Conservation (phyloP, 2,113 vertebrate genomes). For the Pycnonotus jocosus region DNA sequence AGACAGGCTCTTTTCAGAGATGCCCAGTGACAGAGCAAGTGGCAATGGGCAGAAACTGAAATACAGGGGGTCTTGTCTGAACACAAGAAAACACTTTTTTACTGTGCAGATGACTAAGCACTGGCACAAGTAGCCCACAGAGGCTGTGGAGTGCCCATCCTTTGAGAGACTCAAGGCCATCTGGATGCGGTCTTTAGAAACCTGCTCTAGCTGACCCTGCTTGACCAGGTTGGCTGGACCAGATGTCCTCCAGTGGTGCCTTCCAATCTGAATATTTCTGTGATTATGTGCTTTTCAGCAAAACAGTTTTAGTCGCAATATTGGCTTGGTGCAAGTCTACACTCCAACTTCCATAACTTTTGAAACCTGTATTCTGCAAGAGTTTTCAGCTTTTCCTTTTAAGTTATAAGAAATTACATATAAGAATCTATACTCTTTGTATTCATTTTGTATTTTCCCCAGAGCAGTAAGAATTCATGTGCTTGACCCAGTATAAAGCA, state of each 20-base stretch:
- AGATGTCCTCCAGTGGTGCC: background rate
- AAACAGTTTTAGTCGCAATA: background rate
- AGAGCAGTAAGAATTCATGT: background rate
- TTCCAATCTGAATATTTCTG: background rate
- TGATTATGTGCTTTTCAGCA: slow-evolving; percentile 3
- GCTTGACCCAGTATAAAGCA: background rate
- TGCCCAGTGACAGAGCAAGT: background rate
- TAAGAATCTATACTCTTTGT: background rate
- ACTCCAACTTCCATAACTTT: background rate
- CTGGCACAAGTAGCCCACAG: background rate
- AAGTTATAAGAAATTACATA: background rate
- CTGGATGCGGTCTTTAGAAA: background rate
- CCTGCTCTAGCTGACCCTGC: background rate
- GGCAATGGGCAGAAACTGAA: background rate
- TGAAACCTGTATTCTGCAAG: background rate
- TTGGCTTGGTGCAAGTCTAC: background rate
- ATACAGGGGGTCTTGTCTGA: background rate
- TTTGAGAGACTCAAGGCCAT: background rate
- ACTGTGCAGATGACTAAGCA: background rate
- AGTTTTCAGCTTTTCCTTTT: background rate
- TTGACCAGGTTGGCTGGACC: background rate
- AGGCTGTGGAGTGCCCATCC: background rate
- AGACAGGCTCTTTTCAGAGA: background rate
- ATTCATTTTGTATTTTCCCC: background rate
- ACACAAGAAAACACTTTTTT: background rate